Evolutionary conservation across 2,888 invertebrate genomes (phyloP).

Genomic region (Chrysolina haemoptera): DNA sequence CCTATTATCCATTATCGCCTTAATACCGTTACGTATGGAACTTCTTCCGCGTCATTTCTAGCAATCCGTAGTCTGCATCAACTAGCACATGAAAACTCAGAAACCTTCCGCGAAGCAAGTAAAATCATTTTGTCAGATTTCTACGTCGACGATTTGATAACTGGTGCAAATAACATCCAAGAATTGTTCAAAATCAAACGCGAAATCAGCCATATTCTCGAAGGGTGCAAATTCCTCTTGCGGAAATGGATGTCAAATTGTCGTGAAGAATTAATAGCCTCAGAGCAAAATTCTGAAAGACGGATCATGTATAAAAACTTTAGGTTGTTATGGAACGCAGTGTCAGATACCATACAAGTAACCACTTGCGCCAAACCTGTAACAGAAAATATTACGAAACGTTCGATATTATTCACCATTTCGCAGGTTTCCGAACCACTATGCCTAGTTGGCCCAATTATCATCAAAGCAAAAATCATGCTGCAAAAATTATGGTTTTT

Average conservation of each 20-base stretch:
- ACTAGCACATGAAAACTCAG: constrained; percentile 25
- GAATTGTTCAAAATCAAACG: constrained; percentile 20
- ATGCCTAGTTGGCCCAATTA: constrained; percentile 25
- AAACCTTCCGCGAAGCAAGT: constrained; percentile 28
- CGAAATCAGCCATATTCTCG: not conserved
- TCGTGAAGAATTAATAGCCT: not conserved
- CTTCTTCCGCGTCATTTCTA: constrained; percentile 34
- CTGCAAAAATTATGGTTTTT: constrained; percentile 30
- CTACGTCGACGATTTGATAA: constrained; percentile 42
- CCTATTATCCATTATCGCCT: constrained; percentile 27
- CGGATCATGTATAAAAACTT: not conserved
- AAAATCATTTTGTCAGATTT: constrained; percentile 37
- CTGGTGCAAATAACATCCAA: constrained; percentile 26
- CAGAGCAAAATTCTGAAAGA: not conserved
- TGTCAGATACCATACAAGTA: not conserved
- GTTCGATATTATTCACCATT: constrained; percentile 18
- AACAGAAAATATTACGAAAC: constrained; percentile 1
- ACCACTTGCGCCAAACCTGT: not conserved
- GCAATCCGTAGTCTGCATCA: constrained; percentile 39
- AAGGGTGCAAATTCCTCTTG: not conserved
- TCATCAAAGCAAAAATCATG: constrained; percentile 28
- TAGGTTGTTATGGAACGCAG: constrained; percentile 5
- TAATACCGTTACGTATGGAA: constrained; percentile 39
- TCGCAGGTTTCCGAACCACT: constrained; percentile 22
- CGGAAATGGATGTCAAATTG: not conserved